These are phyloP conservation scores for Stenolophus ochropezus DNA, from an alignment of 2,888 invertebrate genomes.

Conservation along the genomic window DNA sequence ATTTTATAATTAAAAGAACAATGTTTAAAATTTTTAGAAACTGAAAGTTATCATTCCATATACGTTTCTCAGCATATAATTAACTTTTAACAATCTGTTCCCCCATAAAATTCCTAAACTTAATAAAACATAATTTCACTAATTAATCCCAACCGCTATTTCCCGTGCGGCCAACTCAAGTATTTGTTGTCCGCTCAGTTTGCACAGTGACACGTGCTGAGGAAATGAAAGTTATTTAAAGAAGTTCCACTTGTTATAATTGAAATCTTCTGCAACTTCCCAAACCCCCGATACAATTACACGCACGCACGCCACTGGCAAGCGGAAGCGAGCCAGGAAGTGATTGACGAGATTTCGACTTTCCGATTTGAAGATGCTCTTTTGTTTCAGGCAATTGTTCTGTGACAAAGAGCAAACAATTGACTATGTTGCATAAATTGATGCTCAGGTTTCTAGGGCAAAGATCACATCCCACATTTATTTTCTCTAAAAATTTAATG, in stretches of 20 bases:
- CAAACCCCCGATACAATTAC: slow-evolving; percentile 1
- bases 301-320: slow-evolving; percentile 3
- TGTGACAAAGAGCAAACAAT: background rate
- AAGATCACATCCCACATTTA: too few species aligned
- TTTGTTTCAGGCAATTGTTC: background rate
- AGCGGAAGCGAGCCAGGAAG: background rate
- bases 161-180: background rate
- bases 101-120: slow-evolving; percentile 1
- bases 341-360: slow-evolving; percentile 10
- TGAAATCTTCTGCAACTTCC: slow-evolving; percentile 29
- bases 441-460: too few species aligned
- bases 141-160: background rate
- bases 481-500: too few species aligned
- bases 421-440: too few species aligned
- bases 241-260: slow-evolving; percentile 28
- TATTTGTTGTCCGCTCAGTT: background rate
- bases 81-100: background rate
- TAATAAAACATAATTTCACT: slow-evolving; percentile 19
- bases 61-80: background rate
- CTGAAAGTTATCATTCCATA: background rate
- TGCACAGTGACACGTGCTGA: background rate
- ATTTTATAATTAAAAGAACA: background rate
- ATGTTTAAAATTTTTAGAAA: background rate
- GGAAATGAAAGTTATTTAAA: slow-evolving; percentile 41
- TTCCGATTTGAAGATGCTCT: slow-evolving; percentile 20